Conservation (phyloP, 2,888 invertebrate species). For the Tubulanus polymorphus region DNA sequence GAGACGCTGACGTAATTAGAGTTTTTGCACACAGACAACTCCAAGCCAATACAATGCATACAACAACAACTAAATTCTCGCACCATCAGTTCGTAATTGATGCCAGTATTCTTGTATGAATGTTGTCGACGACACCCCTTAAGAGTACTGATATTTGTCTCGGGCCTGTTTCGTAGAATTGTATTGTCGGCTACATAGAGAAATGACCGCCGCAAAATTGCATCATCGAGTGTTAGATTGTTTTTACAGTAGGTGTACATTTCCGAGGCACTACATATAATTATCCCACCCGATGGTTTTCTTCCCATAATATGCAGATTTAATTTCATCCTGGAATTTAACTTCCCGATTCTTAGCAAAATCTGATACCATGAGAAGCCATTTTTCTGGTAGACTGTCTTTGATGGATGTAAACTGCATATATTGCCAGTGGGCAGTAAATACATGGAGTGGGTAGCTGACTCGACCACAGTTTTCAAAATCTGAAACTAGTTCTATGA, state of each 20-base stretch:
- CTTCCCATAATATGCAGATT: constrained; percentile 14
- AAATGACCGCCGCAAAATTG: background rate
- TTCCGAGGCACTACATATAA: background rate
- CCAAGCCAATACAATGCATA: no score
- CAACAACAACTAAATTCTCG: no score
- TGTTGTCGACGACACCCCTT: no score
- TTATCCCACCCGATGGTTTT: constrained; percentile 2
- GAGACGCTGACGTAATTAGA: no score
- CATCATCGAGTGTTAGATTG: background rate
- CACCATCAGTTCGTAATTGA: no score
- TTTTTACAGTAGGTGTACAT: background rate
- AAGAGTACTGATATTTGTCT: background rate
- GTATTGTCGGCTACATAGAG: background rate
- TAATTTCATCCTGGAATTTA: constrained; percentile 18
- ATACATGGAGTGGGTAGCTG: no score
- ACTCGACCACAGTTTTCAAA: no score
- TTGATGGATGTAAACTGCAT: constrained; percentile 17
- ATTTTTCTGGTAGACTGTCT: constrained; percentile 11
- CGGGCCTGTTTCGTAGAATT: background rate
- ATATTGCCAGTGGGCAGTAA: constrained; percentile 19
- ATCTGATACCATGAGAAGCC: constrained; percentile 55
- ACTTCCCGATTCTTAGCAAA: constrained; percentile 54
- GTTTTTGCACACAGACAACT: no score
- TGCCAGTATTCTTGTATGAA: no score
- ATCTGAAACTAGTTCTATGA: no score